Evolutionary conservation across 2,113 vertebrate species (phyloP).

Genomic region (Anarhynchus alexandrinus): DNA sequence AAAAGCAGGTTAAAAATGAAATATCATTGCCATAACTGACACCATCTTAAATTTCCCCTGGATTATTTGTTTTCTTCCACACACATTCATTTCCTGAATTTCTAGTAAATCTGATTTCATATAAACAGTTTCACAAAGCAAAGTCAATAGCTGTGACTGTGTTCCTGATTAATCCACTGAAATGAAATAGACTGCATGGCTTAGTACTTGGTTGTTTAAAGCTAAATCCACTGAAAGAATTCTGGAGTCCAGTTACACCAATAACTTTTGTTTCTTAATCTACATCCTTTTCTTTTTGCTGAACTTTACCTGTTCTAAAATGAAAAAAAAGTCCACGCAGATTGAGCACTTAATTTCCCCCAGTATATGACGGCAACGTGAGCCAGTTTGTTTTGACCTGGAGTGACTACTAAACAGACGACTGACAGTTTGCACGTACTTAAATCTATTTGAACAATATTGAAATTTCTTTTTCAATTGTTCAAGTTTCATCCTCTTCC

Average conservation of each 20-base stretch:
- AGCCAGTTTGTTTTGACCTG: not conserved
- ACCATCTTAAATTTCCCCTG: not conserved
- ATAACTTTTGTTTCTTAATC: conserved; percentile 33
- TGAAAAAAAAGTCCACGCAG: not conserved
- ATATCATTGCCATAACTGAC: conserved; percentile 35
- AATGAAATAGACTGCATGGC: conserved; percentile 34
- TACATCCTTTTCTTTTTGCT: not conserved
- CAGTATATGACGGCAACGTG: not conserved
- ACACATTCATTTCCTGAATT: conserved; percentile 58
- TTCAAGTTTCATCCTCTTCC: conserved; percentile 11
- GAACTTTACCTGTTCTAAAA: conserved; percentile 19
- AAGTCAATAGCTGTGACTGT: conserved; percentile 50
- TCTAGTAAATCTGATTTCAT: conserved; percentile 46
- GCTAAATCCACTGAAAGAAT: conserved; percentile 40
- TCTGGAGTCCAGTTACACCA: conserved; percentile 56
- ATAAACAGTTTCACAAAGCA: conserved; percentile 58
- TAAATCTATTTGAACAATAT: conserved; percentile 1
- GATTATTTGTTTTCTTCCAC: conserved; percentile 62
- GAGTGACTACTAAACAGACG: not conserved
- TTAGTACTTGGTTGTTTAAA: conserved; percentile 42
- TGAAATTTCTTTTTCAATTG: conserved; percentile 5
- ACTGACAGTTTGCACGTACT: not conserved
- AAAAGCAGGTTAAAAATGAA: conserved; percentile 20
- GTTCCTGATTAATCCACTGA: conserved; percentile 50
- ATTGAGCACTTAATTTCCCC: not conserved